Conservation (phyloP, 2,113 vertebrate species). For the Isichthys henryi region DNA sequence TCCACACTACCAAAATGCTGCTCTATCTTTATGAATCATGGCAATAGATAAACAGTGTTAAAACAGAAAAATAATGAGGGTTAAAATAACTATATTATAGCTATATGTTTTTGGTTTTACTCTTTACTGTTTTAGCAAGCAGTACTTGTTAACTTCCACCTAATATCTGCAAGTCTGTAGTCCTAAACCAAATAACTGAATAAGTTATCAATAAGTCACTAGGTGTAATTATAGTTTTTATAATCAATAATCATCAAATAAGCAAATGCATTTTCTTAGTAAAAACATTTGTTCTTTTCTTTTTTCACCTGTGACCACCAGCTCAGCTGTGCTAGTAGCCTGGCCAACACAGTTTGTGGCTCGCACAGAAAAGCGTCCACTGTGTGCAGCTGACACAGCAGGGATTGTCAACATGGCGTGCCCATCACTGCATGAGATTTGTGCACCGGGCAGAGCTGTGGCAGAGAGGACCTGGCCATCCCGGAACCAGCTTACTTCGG, state of each 20-base stretch:
- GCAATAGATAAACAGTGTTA: background rate
- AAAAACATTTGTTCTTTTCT: background rate
- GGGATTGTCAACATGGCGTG: slow-evolving; percentile 91
- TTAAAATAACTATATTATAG: background rate
- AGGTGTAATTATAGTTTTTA: background rate
- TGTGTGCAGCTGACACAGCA: slow-evolving; percentile 80
- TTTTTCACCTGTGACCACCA: slow-evolving; percentile 82
- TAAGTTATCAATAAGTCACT: background rate
- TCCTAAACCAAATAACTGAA: background rate
- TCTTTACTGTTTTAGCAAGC: background rate
- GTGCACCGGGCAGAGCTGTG: slow-evolving; percentile 83
- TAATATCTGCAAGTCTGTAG: background rate
- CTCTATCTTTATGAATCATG: background rate
- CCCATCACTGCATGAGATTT: slow-evolving; percentile 98
- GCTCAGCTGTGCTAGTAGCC: slow-evolving; percentile 95
- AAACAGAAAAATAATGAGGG: background rate
- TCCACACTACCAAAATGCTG: background rate
- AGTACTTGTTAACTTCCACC: background rate
- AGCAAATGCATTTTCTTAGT: background rate
- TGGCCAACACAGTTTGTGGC: slow-evolving; percentile 95
- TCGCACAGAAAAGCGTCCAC: slow-evolving; percentile 86
- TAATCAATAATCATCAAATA: background rate
- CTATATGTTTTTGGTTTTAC: background rate
- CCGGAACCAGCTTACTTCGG: slow-evolving; percentile 98
- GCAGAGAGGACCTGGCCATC: slow-evolving; percentile 97